Conservation (phyloP, 2,888 invertebrate genomes). For the Eledone cirrhosa region DNA sequence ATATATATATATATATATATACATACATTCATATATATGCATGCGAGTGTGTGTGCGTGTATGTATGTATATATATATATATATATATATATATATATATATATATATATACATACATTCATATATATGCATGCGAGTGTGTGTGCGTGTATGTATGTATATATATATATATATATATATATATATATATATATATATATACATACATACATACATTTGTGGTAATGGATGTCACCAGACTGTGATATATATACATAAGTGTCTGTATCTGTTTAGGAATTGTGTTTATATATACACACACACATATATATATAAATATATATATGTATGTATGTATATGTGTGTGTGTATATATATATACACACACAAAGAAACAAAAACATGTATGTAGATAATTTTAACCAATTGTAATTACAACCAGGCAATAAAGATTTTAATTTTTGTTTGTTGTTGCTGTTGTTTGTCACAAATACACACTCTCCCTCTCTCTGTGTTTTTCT, state of each 20-base stretch:
- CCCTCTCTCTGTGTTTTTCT: no score
- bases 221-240: background rate
- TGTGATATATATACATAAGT: background rate
- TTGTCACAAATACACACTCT: no score
- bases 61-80: background rate
- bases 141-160: background rate
- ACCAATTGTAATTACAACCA: no score
- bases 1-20: no score
- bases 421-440: no score
- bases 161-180: background rate
- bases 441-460: no score
- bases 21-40: background rate
- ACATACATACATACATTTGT: background rate
- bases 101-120: background rate
- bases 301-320: background rate
- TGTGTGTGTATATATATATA: background rate
- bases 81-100: background rate
- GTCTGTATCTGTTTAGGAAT: background rate
- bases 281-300: background rate
- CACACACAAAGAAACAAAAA: background rate
- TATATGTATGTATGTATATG: background rate
- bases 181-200: background rate
- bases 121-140: background rate
- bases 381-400: no score
- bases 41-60: background rate